A percentile compares a stretch with the other conserved stretches of the same genome.
phyloP scores from a whole-genome alignment of 1,140 invertebrate genomes.

The Trissolcus basalis region DNA sequence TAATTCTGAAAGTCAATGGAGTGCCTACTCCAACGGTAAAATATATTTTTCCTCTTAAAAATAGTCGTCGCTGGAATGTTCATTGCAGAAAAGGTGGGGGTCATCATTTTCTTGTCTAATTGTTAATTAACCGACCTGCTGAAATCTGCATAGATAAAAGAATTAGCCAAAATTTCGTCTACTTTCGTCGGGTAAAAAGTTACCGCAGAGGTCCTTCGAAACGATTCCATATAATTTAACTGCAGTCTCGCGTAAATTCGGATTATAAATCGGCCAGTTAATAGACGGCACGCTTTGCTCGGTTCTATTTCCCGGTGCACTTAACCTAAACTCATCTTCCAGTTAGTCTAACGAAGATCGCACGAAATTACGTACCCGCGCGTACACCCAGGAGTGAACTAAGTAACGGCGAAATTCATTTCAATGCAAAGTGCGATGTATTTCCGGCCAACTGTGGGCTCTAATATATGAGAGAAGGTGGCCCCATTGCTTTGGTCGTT shows the following conservation, averaged over 20 bases:
- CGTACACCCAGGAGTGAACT: constrained; percentile 42
- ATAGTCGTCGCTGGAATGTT: background rate
- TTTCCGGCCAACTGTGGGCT: constrained; percentile 51
- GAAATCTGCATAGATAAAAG: too few relatives aligned
- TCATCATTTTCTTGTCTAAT: too few relatives aligned
- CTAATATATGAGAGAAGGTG: constrained; percentile 43
- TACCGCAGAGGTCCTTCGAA: too few relatives aligned
- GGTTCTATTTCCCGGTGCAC: constrained; percentile 42
- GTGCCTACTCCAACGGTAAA: background rate
- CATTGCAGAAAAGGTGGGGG: background rate
- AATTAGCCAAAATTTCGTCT: too few relatives aligned
- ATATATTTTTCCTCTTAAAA: background rate
- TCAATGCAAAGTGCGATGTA: constrained; percentile 60
- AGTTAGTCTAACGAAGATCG: constrained; percentile 61
- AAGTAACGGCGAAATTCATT: constrained; percentile 56
- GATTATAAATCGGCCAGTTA: constrained; percentile 56
- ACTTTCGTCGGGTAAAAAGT: too few relatives aligned
- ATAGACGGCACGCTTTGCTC: constrained; percentile 40
- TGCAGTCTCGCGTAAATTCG: constrained; percentile 17
- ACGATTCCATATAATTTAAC: constrained; percentile 3
- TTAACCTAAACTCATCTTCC: constrained; percentile 49
- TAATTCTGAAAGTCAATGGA: background rate
- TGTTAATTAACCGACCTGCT: too few relatives aligned
- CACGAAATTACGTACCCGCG: constrained; percentile 51
- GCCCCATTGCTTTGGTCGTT: constrained; percentile 55